Percentiles rank a stretch among this genome's conserved stretches.
These are phyloP conservation scores for Synergus japonicus DNA, from an alignment of 2,888 invertebrate genomes.

Conservation along the genomic window DNA sequence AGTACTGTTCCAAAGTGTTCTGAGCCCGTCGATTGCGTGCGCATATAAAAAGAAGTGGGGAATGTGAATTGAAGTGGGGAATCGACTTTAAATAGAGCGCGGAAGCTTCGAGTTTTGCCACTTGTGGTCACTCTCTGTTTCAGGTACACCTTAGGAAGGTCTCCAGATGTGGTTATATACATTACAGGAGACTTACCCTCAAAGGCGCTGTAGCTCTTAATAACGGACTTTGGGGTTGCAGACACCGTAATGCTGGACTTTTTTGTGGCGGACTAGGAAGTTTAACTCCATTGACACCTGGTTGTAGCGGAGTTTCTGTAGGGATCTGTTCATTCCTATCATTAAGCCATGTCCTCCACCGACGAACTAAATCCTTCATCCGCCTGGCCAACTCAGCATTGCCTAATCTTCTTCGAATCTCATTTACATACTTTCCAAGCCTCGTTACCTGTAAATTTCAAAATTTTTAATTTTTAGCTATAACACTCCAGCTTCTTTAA, in stretches of 20 bases:
- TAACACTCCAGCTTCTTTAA: not conserved
- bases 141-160: not conserved
- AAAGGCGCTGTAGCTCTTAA: slow-evolving; percentile 69
- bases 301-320: slow-evolving; percentile 70
- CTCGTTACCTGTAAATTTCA: slow-evolving; percentile 88
- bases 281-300: slow-evolving; percentile 72
- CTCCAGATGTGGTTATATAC: not conserved
- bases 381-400: slow-evolving; percentile 92
- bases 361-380: slow-evolving; percentile 93
- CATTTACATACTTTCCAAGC: slow-evolving; percentile 95
- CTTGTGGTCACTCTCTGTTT: slow-evolving; percentile 4
- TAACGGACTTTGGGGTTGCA: slow-evolving; percentile 75
- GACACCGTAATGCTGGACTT: slow-evolving; percentile 69
- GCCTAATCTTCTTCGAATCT: slow-evolving; percentile 90
- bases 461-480: slow-evolving; percentile 37
- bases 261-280: slow-evolving; percentile 72
- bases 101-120: slow-evolving; percentile 11
- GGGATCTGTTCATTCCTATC: slow-evolving; percentile 77
- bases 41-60: not conserved
- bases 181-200: slow-evolving; percentile 64
- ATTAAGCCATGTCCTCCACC: slow-evolving; percentile 94
- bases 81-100: not conserved
- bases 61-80: not conserved
- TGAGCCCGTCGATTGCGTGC: not conserved
- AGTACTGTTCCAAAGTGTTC: too few relatives aligned